phyloP scores from a whole-genome alignment of 2,888 invertebrate species.

The Polietes domitor region DNA sequence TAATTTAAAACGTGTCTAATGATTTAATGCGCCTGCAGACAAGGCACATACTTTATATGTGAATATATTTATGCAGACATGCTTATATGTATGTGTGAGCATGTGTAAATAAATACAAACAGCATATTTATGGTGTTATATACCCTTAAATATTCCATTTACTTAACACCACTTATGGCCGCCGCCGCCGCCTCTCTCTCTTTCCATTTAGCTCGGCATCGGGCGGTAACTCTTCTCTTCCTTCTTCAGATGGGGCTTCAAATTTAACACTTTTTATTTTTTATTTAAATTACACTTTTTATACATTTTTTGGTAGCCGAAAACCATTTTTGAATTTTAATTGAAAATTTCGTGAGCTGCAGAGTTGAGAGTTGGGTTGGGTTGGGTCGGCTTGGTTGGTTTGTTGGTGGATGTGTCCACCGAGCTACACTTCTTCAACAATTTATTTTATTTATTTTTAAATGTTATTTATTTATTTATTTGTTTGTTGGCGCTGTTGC shows the following conservation, averaged over 20 bases:
- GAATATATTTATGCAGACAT: slow-evolving; percentile 39
- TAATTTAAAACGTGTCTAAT: slow-evolving; percentile 70
- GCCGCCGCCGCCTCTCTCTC: slow-evolving; percentile 25
- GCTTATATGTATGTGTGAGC: neutral
- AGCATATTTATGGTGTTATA: slow-evolving; percentile 62
- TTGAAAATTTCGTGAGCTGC: slow-evolving; percentile 26
- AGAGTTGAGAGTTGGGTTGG: slow-evolving; percentile 18
- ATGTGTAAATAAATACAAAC: neutral
- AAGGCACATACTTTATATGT: slow-evolving; percentile 26
- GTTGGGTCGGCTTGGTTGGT: too few species aligned
- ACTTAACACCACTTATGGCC: slow-evolving; percentile 52
- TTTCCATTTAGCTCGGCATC: slow-evolving; percentile 2
- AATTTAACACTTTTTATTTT: slow-evolving; percentile 44
- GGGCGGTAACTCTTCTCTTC: slow-evolving; percentile 1
- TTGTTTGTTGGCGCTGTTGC: slow-evolving; percentile 21
- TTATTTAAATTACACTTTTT: slow-evolving; percentile 46
- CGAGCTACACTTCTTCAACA: slow-evolving; percentile 24
- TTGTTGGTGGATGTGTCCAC: slow-evolving; percentile 31
- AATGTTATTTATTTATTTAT: slow-evolving; percentile 62
- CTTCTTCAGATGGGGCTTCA: slow-evolving; percentile 20
- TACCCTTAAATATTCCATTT: slow-evolving; percentile 53
- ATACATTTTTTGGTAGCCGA: slow-evolving; percentile 46
- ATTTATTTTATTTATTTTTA: slow-evolving; percentile 63
- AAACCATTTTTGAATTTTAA: slow-evolving; percentile 65
- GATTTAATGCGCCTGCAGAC: slow-evolving; percentile 55